Evolutionary conservation across 2,113 vertebrate genomes (phyloP), one percentile per base, ranked within the genome.

Genomic region (Hippocampus barbouri): DNA sequence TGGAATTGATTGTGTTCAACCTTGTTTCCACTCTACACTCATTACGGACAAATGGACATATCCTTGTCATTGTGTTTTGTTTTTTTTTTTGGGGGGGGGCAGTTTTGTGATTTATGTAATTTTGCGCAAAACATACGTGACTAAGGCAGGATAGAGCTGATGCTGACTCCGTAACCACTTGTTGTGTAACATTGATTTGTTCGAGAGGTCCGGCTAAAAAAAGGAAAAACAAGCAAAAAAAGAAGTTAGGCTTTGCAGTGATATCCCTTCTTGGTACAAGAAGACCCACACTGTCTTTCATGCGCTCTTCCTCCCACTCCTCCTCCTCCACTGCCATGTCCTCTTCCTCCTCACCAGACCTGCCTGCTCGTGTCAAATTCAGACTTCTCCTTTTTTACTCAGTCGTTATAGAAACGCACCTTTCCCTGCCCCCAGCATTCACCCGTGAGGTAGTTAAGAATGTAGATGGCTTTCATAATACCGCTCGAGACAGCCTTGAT

Each of bases 141-240:
- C 72, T 74, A 74, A 77, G 79, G 72, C 76, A 68, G 66, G 63
- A 56, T 63, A 72, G 56, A 70, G 79, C 76, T 75, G 76, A 62
- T 80, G 40, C 60, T 80, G 78, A 70, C 70, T 57, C 63, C 73
- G 49, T 14, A 78, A 77, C 79, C 71, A 84, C 80, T 75, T 86
- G 79, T 89, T 91, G 88, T 87, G 23, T 91, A 89, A 90, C 79
- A 87, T 89, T 79, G 88, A 88, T 89, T 86, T 82, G 74, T 86
- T 63, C 60, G 83, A 78, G 59, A 82, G 68, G 64, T 66, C 61
- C 75, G 4, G 79, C 83, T 86, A 77, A 85, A 79, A 81, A 81
- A 80, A 80, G 62, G 53, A 66, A 81, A 82, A 86, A 78, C 70
- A 53, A 27, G 60, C 61, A 54, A 72, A 80, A 38, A 38, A 77